phyloP scores from a whole-genome alignment of 2,113 vertebrate genomes.

The Gobius niger region DNA sequence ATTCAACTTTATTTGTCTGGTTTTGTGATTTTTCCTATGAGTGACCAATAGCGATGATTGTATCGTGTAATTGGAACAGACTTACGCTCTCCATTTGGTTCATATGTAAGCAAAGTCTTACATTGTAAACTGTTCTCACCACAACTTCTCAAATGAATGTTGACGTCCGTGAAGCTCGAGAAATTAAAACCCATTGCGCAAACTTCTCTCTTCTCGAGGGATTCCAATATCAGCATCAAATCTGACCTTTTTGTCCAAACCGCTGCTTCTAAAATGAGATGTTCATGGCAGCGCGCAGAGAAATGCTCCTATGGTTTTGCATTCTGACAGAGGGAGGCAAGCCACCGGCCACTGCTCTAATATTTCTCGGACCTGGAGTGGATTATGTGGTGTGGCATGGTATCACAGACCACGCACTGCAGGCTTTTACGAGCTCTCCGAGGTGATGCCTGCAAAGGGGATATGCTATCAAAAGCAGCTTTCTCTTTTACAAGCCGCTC shows the following conservation, averaged over 20 bases:
- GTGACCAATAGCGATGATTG: background rate
- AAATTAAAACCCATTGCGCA: background rate
- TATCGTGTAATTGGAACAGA: background rate
- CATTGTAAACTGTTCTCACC: background rate
- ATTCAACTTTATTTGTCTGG: background rate
- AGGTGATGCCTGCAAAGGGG: slow-evolving; percentile 64
- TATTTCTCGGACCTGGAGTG: slow-evolving; percentile 51
- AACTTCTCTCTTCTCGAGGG: background rate
- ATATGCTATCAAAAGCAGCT: slow-evolving; percentile 65
- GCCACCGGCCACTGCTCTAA: slow-evolving; percentile 38
- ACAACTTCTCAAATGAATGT: background rate
- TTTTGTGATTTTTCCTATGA: no score
- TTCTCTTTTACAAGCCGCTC: slow-evolving; percentile 66
- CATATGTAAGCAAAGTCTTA: background rate
- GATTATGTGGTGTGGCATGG: slow-evolving; percentile 54
- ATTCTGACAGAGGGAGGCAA: slow-evolving; percentile 32
- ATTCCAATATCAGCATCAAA: background rate
- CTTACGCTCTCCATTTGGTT: background rate
- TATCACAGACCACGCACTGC: slow-evolving; percentile 58
- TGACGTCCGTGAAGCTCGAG: background rate
- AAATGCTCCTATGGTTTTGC: slow-evolving; percentile 14
- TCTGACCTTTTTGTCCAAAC: background rate
- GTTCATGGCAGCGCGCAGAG: background rate
- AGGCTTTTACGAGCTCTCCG: slow-evolving; percentile 66
- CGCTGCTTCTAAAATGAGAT: slow-evolving; percentile 1